A percentile compares a stretch with the other conserved stretches of the same genome.
Conservation (phyloP, 2,113 vertebrate species). For the Eublepharis macularius region DNA sequence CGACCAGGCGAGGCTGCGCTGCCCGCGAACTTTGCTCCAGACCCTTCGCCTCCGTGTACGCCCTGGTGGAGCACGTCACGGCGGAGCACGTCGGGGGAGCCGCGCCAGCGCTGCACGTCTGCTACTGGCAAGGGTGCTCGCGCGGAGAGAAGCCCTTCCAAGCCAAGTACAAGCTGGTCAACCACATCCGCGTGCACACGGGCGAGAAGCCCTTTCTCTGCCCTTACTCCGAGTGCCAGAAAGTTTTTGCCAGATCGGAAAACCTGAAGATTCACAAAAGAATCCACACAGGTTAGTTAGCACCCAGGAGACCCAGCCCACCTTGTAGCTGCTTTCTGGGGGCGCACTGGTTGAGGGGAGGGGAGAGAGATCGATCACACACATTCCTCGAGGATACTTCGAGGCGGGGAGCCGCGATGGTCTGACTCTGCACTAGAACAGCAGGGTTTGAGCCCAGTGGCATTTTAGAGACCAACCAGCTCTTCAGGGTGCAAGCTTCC, state of each 20-base stretch:
- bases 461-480: too few relatives aligned
- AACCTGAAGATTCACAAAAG: constrained; percentile 83
- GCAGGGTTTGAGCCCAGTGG: too few relatives aligned
- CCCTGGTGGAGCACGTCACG: constrained; percentile 79
- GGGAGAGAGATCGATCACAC: too few relatives aligned
- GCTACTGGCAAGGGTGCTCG: constrained; percentile 72
- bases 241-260: constrained; percentile 78
- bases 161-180: constrained; percentile 78
- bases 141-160: constrained; percentile 71
- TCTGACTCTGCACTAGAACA: too few relatives aligned
- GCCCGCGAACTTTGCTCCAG: constrained; percentile 67
- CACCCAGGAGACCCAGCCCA: not conserved
- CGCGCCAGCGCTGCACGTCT: constrained; percentile 75
- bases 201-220: constrained; percentile 75
- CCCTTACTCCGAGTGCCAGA: constrained; percentile 73
- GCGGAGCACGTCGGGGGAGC: constrained; percentile 80
- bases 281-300: constrained; percentile 76
- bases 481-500: too few relatives aligned
- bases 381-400: too few relatives aligned
- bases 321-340: not conserved
- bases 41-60: constrained; percentile 80
- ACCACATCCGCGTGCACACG: constrained; percentile 73
- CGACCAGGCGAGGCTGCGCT: constrained; percentile 54
- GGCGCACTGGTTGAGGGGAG: not conserved
- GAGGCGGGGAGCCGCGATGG: too few relatives aligned